A percentile compares a stretch with the other conserved stretches of the same genome.
phyloP scores from a whole-genome alignment of 2,888 invertebrate species.

The Agriopis marginaria region DNA sequence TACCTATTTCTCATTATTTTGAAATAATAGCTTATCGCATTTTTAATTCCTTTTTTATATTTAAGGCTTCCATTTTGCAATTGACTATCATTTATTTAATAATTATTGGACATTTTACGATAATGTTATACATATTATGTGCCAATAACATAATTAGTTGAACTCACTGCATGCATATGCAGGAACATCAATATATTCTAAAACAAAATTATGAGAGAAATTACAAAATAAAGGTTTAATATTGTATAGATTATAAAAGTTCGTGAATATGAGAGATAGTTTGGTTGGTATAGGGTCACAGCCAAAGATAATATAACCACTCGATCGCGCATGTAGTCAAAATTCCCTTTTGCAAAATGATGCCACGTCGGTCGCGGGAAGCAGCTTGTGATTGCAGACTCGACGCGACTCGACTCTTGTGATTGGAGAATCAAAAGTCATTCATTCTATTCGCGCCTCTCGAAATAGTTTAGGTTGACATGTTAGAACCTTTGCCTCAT shows the following conservation, averaged over 20 bases:
- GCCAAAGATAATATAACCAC: no score
- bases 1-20: constrained; percentile 1
- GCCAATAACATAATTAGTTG: constrained; percentile 40
- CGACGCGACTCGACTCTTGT: no score
- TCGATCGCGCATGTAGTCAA: no score
- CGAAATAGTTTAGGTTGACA: no score
- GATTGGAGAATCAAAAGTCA: no score
- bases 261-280: constrained; percentile 18
- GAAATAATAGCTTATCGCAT: neutral
- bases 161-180: constrained; percentile 23
- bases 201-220: constrained; percentile 44
- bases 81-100: neutral
- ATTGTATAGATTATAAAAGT: constrained; percentile 10
- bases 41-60: neutral
- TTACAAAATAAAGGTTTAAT: constrained; percentile 11
- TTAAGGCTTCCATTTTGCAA: constrained; percentile 4
- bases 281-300: neutral
- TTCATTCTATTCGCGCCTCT: no score
- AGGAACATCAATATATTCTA: constrained; percentile 15
- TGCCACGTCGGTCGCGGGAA: no score
- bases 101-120: neutral
- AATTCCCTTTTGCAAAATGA: no score
- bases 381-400: no score
- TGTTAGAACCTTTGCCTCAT: no score
- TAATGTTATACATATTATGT: constrained; percentile 28